Base-by-base conservation (phyloP, 1,140 invertebrate genomes). In the Drosophila elegans region DNA sequence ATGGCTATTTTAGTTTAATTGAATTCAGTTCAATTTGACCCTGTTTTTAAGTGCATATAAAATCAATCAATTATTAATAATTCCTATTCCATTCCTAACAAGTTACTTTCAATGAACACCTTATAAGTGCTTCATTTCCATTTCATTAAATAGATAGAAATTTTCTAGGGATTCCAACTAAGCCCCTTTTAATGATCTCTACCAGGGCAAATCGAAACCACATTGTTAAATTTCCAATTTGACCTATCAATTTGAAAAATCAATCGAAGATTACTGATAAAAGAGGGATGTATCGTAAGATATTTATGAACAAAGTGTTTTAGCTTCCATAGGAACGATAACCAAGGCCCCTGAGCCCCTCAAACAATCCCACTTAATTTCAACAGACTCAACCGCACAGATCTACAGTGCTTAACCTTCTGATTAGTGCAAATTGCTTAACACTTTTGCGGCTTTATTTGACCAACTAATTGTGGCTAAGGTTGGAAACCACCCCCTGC, bases 361-460 rank as follows among this genome's bases (percentile, higher is more conserved):
- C 21, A 48, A 48, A 11, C 16, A n/a, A 21, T n/a, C 29, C 13
- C 42, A 32, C 49, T 48, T 32, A 12, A 25, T 34, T 56, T 25
- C 4, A 32, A 32, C 48, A 9, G 29, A 41, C 11, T 68, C 21
- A 68, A 67, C 62, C 61, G 9, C 64, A 48, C 25, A 41, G 44
- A 27, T 21, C 63, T 69, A 41, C 57, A 42, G 67, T 74, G 52
- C 46, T 73, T 79, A 68, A 60, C 80, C 80, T 78, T 75, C 64
- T 75, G 80, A 56, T 78, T 86, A 82, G 83, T 86, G 83, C 82
- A 86, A 86, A 86, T 86, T 88, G 82, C 72, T 79, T 74, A 88
- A 88, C 83, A 88, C 83, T 88, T 88, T 88, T 88, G 83, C 44
- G 83, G 83, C 84, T 88, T 88, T 88, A 88, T 89, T 88, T 88